phyloP scores from a whole-genome alignment of 1,140 invertebrate species.

The Lepidurus apus region DNA sequence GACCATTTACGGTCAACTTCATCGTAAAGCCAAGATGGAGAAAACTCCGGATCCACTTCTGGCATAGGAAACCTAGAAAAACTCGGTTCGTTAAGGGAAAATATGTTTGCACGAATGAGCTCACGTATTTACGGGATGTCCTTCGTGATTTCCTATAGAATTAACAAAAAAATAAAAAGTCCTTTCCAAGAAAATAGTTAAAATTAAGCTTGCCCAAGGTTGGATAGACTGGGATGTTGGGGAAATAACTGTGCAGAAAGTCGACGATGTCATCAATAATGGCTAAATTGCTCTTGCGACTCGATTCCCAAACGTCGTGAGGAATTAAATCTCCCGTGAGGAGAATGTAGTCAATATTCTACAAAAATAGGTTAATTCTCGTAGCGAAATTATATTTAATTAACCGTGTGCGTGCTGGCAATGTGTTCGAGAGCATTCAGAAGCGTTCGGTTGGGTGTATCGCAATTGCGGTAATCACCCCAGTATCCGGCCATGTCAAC shows the following conservation, averaged over 20 bases:
- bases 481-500: slow-evolving; percentile 60
- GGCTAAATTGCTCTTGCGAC: slow-evolving; percentile 56
- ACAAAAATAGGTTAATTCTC: background rate
- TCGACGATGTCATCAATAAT: slow-evolving; percentile 54
- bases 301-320: slow-evolving; percentile 76
- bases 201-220: slow-evolving; percentile 48
- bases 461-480: slow-evolving; percentile 70
- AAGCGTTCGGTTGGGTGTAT: slow-evolving; percentile 61
- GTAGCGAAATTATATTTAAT: slow-evolving; percentile 18
- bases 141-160: slow-evolving; percentile 74
- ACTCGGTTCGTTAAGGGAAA: background rate
- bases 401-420: slow-evolving; percentile 49
- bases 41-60: slow-evolving; percentile 43
- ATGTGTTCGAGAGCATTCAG: slow-evolving; percentile 51
- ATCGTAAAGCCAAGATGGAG: slow-evolving; percentile 59
- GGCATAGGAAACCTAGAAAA: slow-evolving; percentile 42
- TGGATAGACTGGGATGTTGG: slow-evolving; percentile 60
- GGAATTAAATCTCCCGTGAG: slow-evolving; percentile 80
- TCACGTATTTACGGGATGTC: slow-evolving; percentile 78
- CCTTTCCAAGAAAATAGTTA: background rate
- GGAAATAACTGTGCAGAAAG: slow-evolving; percentile 57
- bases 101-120: slow-evolving; percentile 36
- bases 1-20: slow-evolving; percentile 58
- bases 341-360: slow-evolving; percentile 66
- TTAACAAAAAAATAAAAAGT: background rate